Evolutionary conservation across 2,797 vertebrate genomes (phyloP).

Genomic region (Chaenodraco wilsoni): DNA sequence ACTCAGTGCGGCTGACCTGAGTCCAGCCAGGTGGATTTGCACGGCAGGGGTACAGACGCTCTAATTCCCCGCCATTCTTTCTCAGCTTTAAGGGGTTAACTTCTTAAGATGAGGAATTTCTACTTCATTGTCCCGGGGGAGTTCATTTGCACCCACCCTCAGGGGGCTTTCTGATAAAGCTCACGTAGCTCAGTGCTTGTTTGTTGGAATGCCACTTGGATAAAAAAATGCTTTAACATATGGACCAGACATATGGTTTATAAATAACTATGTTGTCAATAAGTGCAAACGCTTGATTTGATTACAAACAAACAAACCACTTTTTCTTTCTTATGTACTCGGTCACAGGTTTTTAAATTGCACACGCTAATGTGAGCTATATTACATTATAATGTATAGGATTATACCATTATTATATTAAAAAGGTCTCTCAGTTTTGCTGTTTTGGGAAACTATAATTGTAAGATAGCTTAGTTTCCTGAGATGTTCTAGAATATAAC

Average conservation of each 20-base stretch:
- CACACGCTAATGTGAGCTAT: not conserved
- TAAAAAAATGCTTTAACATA: not conserved
- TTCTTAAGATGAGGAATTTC: constrained; percentile 31
- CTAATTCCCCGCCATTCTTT: constrained; percentile 36
- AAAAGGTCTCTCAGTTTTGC: too few relatives aligned
- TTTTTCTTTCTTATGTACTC: not conserved
- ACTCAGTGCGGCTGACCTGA: constrained; percentile 30
- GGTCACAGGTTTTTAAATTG: not conserved
- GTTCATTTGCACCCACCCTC: not conserved
- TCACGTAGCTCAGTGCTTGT: not conserved
- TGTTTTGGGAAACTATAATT: not conserved
- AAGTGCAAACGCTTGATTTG: not conserved
- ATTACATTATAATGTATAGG: too few relatives aligned
- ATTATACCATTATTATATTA: too few relatives aligned
- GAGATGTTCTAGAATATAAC: not conserved
- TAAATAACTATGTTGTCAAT: not conserved
- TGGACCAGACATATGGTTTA: too few relatives aligned
- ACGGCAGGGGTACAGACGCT: not conserved
- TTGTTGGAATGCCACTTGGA: constrained; percentile 6
- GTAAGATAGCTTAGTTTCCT: not conserved
- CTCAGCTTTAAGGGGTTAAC: constrained; percentile 39
- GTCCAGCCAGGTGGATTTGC: constrained; percentile 36
- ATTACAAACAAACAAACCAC: not conserved
- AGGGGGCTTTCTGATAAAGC: not conserved
- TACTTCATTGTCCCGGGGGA: constrained; percentile 1